Base-by-base conservation (phyloP, 2,888 invertebrate species). In the Dilophus febrilis region DNA sequence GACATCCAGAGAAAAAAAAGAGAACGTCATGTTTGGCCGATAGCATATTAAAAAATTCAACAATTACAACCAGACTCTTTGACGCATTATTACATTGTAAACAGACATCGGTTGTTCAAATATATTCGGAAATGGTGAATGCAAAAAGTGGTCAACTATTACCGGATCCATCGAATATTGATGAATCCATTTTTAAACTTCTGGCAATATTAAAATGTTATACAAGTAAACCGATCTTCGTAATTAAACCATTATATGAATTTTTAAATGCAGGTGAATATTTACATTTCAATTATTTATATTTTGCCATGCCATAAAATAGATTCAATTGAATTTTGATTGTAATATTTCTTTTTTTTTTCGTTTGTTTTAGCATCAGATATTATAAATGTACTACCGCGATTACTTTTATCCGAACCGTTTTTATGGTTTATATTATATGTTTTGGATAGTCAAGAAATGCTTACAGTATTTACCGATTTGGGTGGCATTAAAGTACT, bases 151-250 rank as follows among this genome's bases (percentile, higher is more conserved):
- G n/a, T n/a, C n/a, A n/a, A n/a, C n/a, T n/a, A 2, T 38, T 61
- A 14, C 58, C 70, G n/a, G 79, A 80, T 49, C 77, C 80, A 8
- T 70, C 77, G 22, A 81, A 83, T 1, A 75, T 88, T 39, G 82
- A 83, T 2, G 90, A 91, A 54, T 85, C 85, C 16, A 76, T 90
- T n/a, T 88, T 86, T 54, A 80, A 83, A 61, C 68, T 91, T 47
- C 68, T 90, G 40, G 72, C 78, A 22, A 77, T 79, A 3, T 65
- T 91, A 44, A 77, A 78, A n/a, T 71, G 72, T 34, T 77, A 78
- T 51, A 77, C 86, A 3, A 77, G 84, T 7, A 73, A 76, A 53
- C 77, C 82, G 3, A 71, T 74, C 18, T 67, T 81, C 41, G 74
- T 90, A 53, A 72, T 91, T 50, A 73, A 77, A 47, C 84, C 87